Conservation (phyloP, 2,113 vertebrate genomes). For the Pitta sordida region DNA sequence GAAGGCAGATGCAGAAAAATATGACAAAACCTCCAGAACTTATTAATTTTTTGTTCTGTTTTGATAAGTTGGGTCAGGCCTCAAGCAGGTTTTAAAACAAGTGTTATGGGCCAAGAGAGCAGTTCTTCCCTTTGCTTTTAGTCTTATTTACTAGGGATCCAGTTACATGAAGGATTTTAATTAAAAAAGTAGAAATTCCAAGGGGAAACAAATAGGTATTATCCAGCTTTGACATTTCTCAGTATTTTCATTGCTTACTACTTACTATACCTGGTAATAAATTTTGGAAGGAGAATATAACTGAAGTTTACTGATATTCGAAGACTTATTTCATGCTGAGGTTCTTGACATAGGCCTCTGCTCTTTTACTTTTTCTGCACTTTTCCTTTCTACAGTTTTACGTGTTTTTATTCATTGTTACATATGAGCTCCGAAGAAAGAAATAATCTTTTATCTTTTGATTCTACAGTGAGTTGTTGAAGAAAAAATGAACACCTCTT, state of each 20-base stretch:
- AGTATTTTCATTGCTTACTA: background rate
- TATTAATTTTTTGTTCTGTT: background rate
- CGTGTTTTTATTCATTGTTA: background rate
- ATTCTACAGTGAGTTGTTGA: background rate
- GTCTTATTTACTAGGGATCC: background rate
- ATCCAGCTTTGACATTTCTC: background rate
- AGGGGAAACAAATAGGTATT: background rate
- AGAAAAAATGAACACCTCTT: background rate
- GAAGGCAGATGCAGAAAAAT: background rate
- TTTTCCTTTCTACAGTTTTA: background rate
- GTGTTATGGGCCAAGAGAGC: background rate
- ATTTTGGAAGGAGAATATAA: background rate
- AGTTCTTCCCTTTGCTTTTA: background rate
- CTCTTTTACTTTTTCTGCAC: background rate
- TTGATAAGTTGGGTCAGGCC: background rate
- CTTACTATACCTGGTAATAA: background rate
- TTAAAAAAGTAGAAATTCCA: background rate
- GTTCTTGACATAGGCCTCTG: background rate
- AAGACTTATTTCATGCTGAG: background rate
- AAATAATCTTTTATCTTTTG: background rate
- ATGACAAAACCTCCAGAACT: fast-evolving
- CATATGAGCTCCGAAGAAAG: background rate
- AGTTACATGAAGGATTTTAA: background rate
- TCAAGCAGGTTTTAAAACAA: background rate
- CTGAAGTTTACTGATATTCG: background rate